Evolutionary conservation across 2,888 invertebrate species (phyloP).

Genomic region (Rhagophthalmus giganteus): DNA sequence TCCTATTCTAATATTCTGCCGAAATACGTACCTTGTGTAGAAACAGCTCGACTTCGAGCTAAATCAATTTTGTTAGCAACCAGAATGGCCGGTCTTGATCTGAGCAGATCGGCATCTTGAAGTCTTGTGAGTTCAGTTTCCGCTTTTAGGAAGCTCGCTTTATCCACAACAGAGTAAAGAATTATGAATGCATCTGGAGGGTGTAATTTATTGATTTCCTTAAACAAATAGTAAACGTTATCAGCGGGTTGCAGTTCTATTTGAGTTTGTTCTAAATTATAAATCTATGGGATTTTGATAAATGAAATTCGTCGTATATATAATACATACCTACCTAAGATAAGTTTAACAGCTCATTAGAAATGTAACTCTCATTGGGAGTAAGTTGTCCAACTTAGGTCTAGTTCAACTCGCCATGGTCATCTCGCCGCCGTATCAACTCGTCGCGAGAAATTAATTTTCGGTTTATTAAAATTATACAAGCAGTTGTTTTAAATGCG

Average conservation of each 20-base stretch:
- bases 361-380: no score
- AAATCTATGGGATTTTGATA: not conserved
- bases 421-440: no score
- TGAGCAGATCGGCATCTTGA: conserved; percentile 76
- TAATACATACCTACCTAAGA: no score
- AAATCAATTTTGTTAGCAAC: conserved; percentile 94
- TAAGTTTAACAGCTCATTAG: not conserved
- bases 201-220: conserved; percentile 73
- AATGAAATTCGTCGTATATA: no score
- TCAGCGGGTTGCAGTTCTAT: no score
- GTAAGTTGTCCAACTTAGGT: no score
- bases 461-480: no score
- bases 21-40: conserved; percentile 75
- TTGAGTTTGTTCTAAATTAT: not conserved
- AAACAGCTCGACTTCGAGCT: conserved; percentile 85
- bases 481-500: no score
- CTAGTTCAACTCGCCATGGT: no score
- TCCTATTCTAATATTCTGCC: no score
- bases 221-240: conserved; percentile 37
- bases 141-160: conserved; percentile 82
- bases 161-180: conserved; percentile 90
- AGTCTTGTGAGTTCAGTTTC: conserved; percentile 78
- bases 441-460: no score
- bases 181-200: conserved; percentile 85
- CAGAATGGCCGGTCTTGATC: conserved; percentile 78